Conservation (phyloP, 1,140 invertebrate species). For the Camponotus floridanus region DNA sequence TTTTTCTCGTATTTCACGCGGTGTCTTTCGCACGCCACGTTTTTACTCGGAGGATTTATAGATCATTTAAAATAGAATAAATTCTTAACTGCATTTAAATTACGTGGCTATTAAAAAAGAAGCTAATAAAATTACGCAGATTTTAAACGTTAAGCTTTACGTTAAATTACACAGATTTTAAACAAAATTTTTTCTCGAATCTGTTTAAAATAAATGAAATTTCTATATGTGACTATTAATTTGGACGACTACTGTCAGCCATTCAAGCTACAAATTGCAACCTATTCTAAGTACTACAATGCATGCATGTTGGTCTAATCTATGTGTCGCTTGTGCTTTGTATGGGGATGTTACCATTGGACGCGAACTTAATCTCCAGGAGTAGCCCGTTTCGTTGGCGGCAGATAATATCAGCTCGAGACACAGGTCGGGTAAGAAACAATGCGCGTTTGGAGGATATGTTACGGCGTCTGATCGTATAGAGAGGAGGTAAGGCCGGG, state of each 20-base stretch:
- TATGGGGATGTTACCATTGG: neutral
- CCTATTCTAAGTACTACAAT: neutral
- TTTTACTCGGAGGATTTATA: neutral
- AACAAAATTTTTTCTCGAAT: neutral
- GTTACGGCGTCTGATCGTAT: conserved; percentile 59
- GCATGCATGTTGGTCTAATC: neutral
- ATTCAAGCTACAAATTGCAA: neutral
- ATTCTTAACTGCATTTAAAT: neutral
- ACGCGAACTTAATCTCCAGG: conserved; percentile 30
- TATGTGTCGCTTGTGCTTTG: neutral
- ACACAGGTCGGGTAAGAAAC: conserved; percentile 68
- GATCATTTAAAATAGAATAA: neutral
- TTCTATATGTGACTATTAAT: neutral
- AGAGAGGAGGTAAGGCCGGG: conserved; percentile 11
- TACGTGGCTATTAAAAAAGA: neutral
- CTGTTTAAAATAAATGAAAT: neutral
- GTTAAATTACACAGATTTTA: too few species aligned
- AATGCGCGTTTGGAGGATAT: conserved; percentile 66
- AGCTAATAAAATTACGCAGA: neutral
- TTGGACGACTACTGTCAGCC: neutral
- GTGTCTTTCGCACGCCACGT: neutral
- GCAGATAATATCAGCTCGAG: conserved; percentile 34
- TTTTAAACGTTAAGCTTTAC: neutral
- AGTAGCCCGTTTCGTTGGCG: conserved; percentile 29
- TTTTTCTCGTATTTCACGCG: conserved; percentile 15